phyloP scores from a whole-genome alignment of 2,888 invertebrate genomes.

The Norana najaformis region DNA sequence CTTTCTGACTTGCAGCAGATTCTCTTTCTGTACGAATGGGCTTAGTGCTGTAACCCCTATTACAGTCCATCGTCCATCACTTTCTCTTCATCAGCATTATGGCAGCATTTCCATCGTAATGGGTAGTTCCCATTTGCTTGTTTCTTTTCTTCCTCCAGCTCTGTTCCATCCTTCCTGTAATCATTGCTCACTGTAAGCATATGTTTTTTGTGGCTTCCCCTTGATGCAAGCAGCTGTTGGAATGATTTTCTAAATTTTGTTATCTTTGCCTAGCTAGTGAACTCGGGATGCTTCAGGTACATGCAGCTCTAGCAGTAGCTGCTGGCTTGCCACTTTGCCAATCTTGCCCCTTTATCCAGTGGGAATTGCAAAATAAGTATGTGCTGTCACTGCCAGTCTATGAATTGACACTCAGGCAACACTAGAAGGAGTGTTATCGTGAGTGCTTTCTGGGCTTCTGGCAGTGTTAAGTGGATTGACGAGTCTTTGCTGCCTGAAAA shows the following conservation, averaged over 20 bases:
- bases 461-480: neutral
- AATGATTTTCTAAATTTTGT: no score
- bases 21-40: no score
- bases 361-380: neutral
- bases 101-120: neutral
- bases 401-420: neutral
- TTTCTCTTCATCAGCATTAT: neutral
- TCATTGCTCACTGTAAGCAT: neutral
- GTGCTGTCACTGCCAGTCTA: slow-evolving; percentile 10
- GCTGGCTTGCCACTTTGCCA: no score
- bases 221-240: no score
- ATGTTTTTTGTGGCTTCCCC: no score
- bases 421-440: neutral
- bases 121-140: neutral
- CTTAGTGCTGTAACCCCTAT: neutral
- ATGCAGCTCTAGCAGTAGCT: no score
- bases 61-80: neutral
- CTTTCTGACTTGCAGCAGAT: no score
- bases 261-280: no score
- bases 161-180: no score
- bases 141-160: no score
- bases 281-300: no score
- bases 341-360: neutral
- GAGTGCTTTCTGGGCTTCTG: neutral
- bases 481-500: no score